Base-by-base conservation (phyloP, 2,797 vertebrate species). In the Periparus ater region DNA sequence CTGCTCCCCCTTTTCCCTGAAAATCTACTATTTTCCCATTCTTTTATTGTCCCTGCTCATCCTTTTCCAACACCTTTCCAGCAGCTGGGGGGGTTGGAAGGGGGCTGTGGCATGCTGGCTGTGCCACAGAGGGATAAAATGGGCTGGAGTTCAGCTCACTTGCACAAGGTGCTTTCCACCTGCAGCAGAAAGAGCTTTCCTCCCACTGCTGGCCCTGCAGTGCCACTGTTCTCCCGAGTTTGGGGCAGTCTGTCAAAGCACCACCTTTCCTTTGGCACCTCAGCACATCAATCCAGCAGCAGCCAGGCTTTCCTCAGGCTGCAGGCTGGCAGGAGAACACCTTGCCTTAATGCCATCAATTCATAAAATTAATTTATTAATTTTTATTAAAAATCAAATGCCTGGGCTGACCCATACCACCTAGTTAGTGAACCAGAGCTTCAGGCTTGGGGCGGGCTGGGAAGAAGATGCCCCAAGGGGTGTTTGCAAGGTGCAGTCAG, bases 261-360 rank as follows among this genome's bases (percentile, higher is more conserved):
- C 9, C 3, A 0, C 8, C 0, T 38, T 66, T 58, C 75, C 38
- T 45, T 48, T 20, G 27, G 32, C 29, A 47, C 17, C 25, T 50
- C 72, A n/a, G 51, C 1, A 5, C 16, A 23, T 85, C 38, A 54
- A 82, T 58, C 18, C 32, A 50, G 48, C 27, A 51, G 66, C 48
- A 42, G 30, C 11, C 1, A 3, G 57, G 50, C 17, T 75, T 86
- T 77, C 66, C 26, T 12, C 32, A 10, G 5, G 54, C 18, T n/a
- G 19, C 15, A 36, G 61, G 12, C 29, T 74, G 34, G 30, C 17
- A 29, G 44, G 25, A 77, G 18, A 30, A 17, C 1, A 0, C 7
- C 2, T 18, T 47, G 48, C 15, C 74, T 62, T 91, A 50, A 29
- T 26, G 26, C 42, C 76, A 79, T 20, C 10, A 40, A 40, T 40